phyloP scores from a whole-genome alignment of 1,140 invertebrate species.

The Pantala flavescens region DNA sequence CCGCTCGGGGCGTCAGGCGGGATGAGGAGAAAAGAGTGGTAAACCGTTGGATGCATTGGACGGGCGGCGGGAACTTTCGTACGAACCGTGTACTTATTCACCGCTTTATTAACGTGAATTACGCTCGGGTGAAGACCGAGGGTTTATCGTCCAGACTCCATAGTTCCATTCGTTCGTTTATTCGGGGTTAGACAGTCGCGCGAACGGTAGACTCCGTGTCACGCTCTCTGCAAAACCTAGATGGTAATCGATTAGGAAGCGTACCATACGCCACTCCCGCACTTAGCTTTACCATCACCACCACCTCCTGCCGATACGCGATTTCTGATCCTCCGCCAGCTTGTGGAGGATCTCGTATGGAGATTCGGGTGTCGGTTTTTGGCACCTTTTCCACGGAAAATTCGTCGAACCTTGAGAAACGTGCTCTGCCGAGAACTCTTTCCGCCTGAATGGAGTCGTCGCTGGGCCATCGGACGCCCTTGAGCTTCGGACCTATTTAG shows the following conservation, averaged over 20 bases:
- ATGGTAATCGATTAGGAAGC: neutral
- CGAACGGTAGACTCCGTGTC: too few species aligned
- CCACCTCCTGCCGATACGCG: neutral
- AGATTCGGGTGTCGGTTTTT: neutral
- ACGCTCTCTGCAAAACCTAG: neutral
- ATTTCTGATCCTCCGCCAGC: neutral
- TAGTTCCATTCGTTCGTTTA: too few species aligned
- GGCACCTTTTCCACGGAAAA: neutral
- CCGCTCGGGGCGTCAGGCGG: neutral
- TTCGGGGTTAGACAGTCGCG: too few species aligned
- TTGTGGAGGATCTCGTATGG: neutral
- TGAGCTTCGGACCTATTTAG: neutral
- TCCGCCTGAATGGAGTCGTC: neutral
- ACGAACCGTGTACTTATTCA: too few species aligned
- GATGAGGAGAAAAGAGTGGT: neutral
- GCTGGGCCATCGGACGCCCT: neutral
- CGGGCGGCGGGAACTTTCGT: neutral
- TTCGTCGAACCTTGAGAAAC: neutral
- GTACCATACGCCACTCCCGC: neutral
- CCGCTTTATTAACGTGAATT: too few species aligned
- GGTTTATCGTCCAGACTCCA: too few species aligned
- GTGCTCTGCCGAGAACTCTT: neutral
- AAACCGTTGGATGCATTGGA: neutral
- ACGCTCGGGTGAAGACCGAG: too few species aligned
- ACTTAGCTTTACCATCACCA: neutral